phyloP scores from a whole-genome alignment of 2,113 vertebrate genomes.

The Hippocampus mohnikei region DNA sequence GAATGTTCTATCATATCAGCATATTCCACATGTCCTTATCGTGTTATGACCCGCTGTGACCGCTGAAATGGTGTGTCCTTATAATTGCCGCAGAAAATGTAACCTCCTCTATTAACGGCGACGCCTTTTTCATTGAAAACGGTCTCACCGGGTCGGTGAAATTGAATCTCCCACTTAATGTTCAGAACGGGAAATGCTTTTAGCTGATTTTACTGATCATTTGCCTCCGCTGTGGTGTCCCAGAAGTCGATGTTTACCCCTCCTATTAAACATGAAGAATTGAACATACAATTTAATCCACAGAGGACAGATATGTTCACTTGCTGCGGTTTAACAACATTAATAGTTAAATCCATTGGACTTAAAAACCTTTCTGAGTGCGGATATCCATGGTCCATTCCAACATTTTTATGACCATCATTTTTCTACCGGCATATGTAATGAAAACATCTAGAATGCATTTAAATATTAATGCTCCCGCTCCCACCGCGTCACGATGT shows the following conservation, averaged over 20 bases:
- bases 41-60: constrained; percentile 25
- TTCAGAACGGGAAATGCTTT: constrained; percentile 51
- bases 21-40: constrained; percentile 45
- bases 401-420: constrained; percentile 7
- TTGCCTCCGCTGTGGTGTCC: constrained; percentile 24
- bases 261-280: constrained; percentile 35
- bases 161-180: constrained; percentile 41
- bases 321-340: constrained; percentile 33
- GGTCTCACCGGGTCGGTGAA: constrained; percentile 33
- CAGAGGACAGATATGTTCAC: constrained; percentile 22
- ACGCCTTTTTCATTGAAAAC: constrained; percentile 22
- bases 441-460: background rate
- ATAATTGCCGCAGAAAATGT: constrained; percentile 43
- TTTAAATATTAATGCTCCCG: background rate
- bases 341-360: constrained; percentile 28
- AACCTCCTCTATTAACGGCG: constrained; percentile 40
- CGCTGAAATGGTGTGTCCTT: constrained; percentile 31
- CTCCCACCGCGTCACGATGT: background rate
- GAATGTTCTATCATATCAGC: constrained; percentile 37
- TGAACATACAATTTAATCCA: constrained; percentile 46
- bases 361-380: background rate
- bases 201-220: constrained; percentile 49
- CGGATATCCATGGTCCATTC: background rate
- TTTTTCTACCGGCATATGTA: constrained; percentile 2
- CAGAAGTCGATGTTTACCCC: constrained; percentile 14